Base-by-base conservation (phyloP, 1,140 invertebrate genomes). In the Euglossa dilemma region DNA sequence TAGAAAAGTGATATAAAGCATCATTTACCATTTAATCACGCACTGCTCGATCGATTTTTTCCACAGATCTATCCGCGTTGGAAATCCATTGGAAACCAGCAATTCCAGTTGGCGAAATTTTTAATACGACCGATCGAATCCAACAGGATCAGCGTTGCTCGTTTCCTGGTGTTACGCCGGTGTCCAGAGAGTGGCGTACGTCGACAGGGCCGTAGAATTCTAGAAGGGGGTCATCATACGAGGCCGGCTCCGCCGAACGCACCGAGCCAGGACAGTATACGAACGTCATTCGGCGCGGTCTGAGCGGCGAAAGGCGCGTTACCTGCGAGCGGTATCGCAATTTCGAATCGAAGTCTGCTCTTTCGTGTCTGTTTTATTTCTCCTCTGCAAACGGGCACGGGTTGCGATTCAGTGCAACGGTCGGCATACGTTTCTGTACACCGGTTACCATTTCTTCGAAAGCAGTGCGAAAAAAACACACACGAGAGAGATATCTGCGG, bases 181-280 rank as follows among this genome's bases (percentile, higher is more conserved):
- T 85, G 76, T 83, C 61, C 86, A 78, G 81, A 83, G 74, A 64
- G 28, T 70, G 71, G 75, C 80, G 79, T 84, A 79, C 80, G 59
- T 74, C 85, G 81, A 74, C 75, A 77, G 87, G 88, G 89, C 90
- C 88, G 85, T 87, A 87, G 90, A 90, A 92, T 92, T 87, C 87
- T 92, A 92, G 91, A 92, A 92, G 91, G 91, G 91, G 91, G 91
- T 92, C 91, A 92, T 91, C 91, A 89, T 83, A 89, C 84, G 87
- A 88, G 87, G 86, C 84, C 71, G 83, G 82, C 81, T 56, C 76
- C 84, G 77, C 28, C 76, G 80, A 86, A 88, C 87, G 82, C 69
- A 80, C 59, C 74, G 66, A 76, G 76, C 87, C 85, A 87, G 85
- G 90, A 90, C 91, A 92, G 91, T 92, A 80, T 86, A 90, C 91